Percentiles rank a stretch among this genome's conserved stretches.
phyloP scores from a whole-genome alignment of 1,140 invertebrate species.

The Drosophila nannoptera region DNA sequence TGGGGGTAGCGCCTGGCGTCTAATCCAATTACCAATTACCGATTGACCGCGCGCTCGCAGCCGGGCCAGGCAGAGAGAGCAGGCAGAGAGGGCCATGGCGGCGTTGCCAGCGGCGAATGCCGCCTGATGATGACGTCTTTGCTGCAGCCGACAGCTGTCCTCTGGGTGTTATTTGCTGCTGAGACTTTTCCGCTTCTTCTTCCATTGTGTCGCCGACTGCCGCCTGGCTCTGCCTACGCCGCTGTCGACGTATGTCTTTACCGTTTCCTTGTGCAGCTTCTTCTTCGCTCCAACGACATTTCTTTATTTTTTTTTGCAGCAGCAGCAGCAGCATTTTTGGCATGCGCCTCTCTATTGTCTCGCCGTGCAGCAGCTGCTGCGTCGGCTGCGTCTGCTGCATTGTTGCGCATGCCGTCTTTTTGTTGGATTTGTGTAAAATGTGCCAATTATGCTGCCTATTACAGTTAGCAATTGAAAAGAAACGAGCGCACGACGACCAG shows the following conservation, averaged over 20 bases:
- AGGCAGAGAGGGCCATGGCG: constrained; percentile 13
- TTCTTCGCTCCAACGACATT: neutral
- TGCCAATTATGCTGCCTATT: constrained; percentile 66
- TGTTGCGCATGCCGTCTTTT: constrained; percentile 38
- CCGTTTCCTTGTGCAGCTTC: neutral
- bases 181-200: constrained; percentile 65
- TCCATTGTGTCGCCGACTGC: constrained; percentile 43
- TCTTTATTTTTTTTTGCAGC: constrained; percentile 28
- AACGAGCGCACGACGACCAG: constrained; percentile 3
- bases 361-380: constrained; percentile 31
- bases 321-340: constrained; percentile 40
- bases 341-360: constrained; percentile 53
- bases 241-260: constrained; percentile 1
- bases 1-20: constrained; percentile 1
- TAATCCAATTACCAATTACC: constrained; percentile 73
- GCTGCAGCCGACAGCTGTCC: constrained; percentile 59
- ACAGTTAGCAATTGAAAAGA: constrained; percentile 31
- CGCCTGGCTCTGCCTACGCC: constrained; percentile 37
- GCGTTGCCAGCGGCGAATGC: neutral
- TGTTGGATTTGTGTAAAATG: constrained; percentile 51
- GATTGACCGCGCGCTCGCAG: constrained; percentile 57
- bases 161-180: constrained; percentile 58
- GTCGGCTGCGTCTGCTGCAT: constrained; percentile 35
- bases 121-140: constrained; percentile 21
- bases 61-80: neutral